Evolutionary conservation across 2,888 invertebrate genomes (phyloP), one percentile per base, ranked within the genome.

Genomic region (Ariolimax columbianus): DNA sequence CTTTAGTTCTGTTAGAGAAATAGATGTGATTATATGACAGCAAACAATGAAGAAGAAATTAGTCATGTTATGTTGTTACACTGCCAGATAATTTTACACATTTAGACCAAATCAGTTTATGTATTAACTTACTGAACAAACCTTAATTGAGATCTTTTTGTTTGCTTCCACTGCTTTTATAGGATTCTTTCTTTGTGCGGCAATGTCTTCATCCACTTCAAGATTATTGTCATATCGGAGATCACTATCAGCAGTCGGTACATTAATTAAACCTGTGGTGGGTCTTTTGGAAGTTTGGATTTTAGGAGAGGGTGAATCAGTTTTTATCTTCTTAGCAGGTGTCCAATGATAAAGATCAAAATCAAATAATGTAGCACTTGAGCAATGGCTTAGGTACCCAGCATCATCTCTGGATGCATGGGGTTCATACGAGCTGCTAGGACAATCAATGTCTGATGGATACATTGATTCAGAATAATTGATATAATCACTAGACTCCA

Each of bases 281-380:
- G 30, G 7, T 33, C 1, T 33, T 66, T 17, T 33, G 9, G 66
- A 66, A 33, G 33, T 33, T 14, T 1, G 33, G 14, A 33, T 66
- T 7, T 66, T 33, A 0, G 11, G 11, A 73, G 73, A 26, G 47
- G 43, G 40, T 40, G 40, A 9, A 40, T 19, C 40, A 7, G 30
- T 47, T 40, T 73, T 73, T 43, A 40, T 73, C 73, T 47, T 73
- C n/a, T 73, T 73, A 43, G 47, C n/a, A 47, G 43, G n/a, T 9
- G 73, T 14, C 1, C 11, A 14, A 43, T n/a, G n/a, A 26, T 26
- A 19, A 72, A 4, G 26, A 2, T n/a, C 2, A 33, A 1, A 30
- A 66, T 66, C 66, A 33, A 36, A 33, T 2, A 2, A 33, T 3
- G 4, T 33, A 33, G 9, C 33, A 17, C 11, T 33, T 63, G 59